phyloP scores from a whole-genome alignment of 2,113 vertebrate genomes.

The Oryzias celebensis region DNA sequence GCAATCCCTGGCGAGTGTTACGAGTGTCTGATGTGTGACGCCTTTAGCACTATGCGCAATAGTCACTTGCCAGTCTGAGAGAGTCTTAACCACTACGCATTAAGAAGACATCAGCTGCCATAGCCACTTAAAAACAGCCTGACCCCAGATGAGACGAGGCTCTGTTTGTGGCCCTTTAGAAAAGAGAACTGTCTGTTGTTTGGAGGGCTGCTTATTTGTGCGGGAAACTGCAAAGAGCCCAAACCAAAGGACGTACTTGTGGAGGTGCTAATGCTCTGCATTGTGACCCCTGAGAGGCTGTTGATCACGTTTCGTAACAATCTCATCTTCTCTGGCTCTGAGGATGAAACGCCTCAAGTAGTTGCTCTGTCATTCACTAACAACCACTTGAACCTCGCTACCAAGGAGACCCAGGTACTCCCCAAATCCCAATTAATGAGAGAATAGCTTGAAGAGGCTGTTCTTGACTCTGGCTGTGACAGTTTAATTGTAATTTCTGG shows the following conservation, averaged over 20 bases:
- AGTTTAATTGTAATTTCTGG: constrained; percentile 79
- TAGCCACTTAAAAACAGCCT: constrained; percentile 35
- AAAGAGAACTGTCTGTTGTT: constrained; percentile 37
- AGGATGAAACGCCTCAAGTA: constrained; percentile 62
- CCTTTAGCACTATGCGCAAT: constrained; percentile 1
- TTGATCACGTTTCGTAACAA: constrained; percentile 79
- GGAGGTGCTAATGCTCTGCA: constrained; percentile 43
- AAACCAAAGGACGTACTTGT: constrained; percentile 47
- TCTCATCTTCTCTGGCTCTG: constrained; percentile 67
- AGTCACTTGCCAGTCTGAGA: constrained; percentile 13
- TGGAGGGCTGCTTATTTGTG: constrained; percentile 63
- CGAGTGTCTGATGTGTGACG: not conserved
- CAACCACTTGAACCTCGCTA: constrained; percentile 76
- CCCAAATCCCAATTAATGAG: constrained; percentile 80
- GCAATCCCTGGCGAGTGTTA: too few relatives aligned
- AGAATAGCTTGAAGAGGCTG: constrained; percentile 74
- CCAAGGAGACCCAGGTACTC: constrained; percentile 75
- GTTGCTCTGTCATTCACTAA: constrained; percentile 74
- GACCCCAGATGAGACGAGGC: constrained; percentile 22
- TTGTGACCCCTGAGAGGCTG: constrained; percentile 71
- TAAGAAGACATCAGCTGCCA: constrained; percentile 47
- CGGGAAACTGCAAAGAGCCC: constrained; percentile 55
- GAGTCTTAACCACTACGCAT: constrained; percentile 14
- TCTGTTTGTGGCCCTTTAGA: constrained; percentile 30
- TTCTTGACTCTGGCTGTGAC: constrained; percentile 78